Base-by-base conservation (phyloP, 2,888 invertebrate genomes). In the Drosophila longiperda region DNA sequence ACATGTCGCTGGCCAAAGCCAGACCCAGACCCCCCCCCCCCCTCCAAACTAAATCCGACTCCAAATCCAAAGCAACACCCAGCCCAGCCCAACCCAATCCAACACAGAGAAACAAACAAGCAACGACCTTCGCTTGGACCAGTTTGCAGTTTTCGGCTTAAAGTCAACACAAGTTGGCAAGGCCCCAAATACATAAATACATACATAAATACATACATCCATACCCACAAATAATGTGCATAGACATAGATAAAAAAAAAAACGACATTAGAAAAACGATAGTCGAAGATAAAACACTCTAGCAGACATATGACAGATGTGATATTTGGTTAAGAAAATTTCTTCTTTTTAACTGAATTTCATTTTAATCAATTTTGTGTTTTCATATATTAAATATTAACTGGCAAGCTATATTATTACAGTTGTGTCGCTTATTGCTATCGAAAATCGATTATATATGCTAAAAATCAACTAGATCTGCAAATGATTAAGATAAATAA, bases 111-210 rank as follows among this genome's bases (percentile, higher is more conserved):
- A 48, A 45, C 15, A 36, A 57, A 64, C 49, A 62, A 58, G 45
- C 52, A 49, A 66, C 63, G 85, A 82, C 85, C 85, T 87, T 84
- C 80, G 69, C 34, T 50, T 64, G 80, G 80, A 84, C 87, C 87
- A 72, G 89, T 89, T 69, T 52, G 59, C 52, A 69, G 68, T 84
- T 78, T 73, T 29, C 32, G 45, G 82, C 75, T 73, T 72, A 60
- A 66, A 70, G 45, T 45, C 52, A 54, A 58, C 57, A 65, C 57
- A 75, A 76, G 58, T 76, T 62, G 62, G 55, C 63, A 45, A 63
- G 42, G 26, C 45, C 40, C 53, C 45, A 50, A 60, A 48, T 26
- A 29, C 8, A 20, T 32, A 49, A 23, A 12, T 8, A 48, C 17
- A 49, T 23, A 26, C 7, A 12, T 4, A 0, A 26, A 23, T n/a